These are phyloP conservation scores for Nyctibius grandis DNA, from an alignment of 2,797 vertebrate genomes.

Conservation along the genomic window DNA sequence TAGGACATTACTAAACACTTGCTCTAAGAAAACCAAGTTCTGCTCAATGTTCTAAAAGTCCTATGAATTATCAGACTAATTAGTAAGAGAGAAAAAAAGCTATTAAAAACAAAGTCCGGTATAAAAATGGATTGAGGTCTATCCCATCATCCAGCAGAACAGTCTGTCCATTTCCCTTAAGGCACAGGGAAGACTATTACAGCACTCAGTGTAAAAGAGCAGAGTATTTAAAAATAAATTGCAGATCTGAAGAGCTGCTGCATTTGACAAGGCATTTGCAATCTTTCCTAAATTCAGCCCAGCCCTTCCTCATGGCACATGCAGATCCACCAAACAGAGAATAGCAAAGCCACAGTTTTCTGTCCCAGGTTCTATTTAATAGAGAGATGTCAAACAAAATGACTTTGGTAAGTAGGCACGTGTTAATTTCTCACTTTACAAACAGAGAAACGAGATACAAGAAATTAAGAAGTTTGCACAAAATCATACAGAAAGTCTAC, in stretches of 20 bases:
- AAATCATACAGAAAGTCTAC: not conserved
- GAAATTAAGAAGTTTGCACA: not conserved
- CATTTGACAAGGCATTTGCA: not conserved
- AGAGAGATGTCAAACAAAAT: not conserved
- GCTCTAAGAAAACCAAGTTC: not conserved
- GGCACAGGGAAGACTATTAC: not conserved
- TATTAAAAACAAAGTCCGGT: constrained; percentile 32
- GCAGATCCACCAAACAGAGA: not conserved
- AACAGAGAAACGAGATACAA: accelerated
- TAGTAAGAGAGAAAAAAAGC: not conserved
- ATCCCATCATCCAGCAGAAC: constrained; percentile 30
- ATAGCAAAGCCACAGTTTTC: not conserved
- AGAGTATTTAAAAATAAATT: not conserved
- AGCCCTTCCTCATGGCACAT: not conserved
- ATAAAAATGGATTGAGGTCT: constrained; percentile 58
- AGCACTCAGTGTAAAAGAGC: not conserved
- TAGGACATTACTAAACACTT: not conserved
- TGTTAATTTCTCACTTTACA: not conserved
- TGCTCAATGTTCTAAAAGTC: not conserved
- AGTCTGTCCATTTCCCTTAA: constrained; percentile 10
- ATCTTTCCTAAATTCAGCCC: not conserved
- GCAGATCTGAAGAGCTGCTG: not conserved
- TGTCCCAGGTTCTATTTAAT: not conserved
- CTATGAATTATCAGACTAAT: constrained; percentile 14
- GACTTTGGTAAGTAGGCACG: accelerated